Conservation (phyloP, 2,797 vertebrate species). For the Tokudaia muenninki region DNA sequence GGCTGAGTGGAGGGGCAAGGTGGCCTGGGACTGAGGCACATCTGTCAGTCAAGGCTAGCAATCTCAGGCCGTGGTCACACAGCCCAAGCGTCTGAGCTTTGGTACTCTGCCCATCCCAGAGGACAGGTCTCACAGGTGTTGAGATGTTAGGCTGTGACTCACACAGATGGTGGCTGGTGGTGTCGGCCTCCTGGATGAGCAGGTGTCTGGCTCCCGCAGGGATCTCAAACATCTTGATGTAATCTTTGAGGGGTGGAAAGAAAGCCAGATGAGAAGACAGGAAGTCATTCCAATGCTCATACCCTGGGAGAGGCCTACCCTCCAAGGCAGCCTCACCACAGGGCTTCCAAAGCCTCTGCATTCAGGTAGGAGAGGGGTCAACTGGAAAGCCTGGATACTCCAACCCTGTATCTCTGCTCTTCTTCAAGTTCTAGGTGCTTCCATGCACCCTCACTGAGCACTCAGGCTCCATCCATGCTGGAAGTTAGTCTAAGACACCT, state of each 20-base stretch:
- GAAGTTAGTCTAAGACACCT: not conserved
- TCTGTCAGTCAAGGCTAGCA: not conserved
- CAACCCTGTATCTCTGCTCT: not conserved
- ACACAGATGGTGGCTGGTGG: conserved; percentile 94
- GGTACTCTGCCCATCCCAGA: not conserved
- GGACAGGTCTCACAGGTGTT: rapidly evolving
- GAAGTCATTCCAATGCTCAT: rapidly evolving
- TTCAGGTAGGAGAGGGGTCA: not conserved
- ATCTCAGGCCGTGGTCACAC: not conserved
- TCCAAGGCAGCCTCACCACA: rapidly evolving
- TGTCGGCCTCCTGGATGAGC: conserved; percentile 95
- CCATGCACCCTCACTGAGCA: not conserved
- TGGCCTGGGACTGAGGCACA: not conserved
- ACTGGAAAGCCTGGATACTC: not conserved
- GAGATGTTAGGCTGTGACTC: conserved; percentile 53
- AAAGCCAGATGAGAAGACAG: not conserved
- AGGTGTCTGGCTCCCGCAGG: conserved; percentile 96
- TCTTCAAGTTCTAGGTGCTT: not conserved
- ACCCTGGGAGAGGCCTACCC: rapidly evolving
- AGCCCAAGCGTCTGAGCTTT: not conserved
- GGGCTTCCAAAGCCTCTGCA: not conserved
- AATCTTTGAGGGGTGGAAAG: conserved; percentile 88
- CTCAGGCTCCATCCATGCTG: not conserved
- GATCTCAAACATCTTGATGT: conserved; percentile 97
- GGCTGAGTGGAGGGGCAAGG: no score